These are phyloP conservation scores for Bostrychus sinensis DNA, from an alignment of 2,113 vertebrate genomes.

Conservation along the genomic window DNA sequence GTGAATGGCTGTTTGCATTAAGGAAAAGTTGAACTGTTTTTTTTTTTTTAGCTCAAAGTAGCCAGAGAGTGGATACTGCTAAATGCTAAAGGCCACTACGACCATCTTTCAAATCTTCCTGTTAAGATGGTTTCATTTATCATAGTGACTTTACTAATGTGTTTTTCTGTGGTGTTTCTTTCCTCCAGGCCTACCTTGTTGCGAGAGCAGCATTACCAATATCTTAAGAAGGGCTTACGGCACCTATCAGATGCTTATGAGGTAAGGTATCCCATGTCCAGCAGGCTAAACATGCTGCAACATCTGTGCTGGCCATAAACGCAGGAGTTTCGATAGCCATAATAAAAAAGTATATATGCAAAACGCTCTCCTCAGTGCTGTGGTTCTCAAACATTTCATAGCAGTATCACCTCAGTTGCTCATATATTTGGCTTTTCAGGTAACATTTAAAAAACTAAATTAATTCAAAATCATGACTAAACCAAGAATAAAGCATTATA, in stretches of 20 bases:
- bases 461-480: too few relatives aligned
- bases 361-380: too few relatives aligned
- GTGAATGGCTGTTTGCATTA: too few relatives aligned
- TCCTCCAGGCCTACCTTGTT: conserved; percentile 85
- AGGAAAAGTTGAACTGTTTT: too few relatives aligned
- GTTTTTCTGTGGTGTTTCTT: conserved; percentile 5
- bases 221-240: conserved; percentile 94
- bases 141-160: not conserved
- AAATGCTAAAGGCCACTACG: not conserved
- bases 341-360: too few relatives aligned
- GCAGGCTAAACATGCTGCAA: not conserved
- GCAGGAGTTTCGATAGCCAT: not conserved
- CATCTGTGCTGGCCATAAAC: not conserved
- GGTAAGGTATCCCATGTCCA: conserved; percentile 73
- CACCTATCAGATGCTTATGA: conserved; percentile 93
- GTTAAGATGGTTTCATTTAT: not conserved
- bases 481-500: too few relatives aligned
- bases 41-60: too few relatives aligned
- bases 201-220: conserved; percentile 92
- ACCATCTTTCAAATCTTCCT: not conserved
- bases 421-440: too few relatives aligned
- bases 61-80: too few relatives aligned
- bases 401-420: too few relatives aligned
- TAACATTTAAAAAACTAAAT: too few relatives aligned
- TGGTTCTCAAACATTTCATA: too few relatives aligned